phyloP scores from a whole-genome alignment of 2,888 invertebrate species.

The Sericinus montela region DNA sequence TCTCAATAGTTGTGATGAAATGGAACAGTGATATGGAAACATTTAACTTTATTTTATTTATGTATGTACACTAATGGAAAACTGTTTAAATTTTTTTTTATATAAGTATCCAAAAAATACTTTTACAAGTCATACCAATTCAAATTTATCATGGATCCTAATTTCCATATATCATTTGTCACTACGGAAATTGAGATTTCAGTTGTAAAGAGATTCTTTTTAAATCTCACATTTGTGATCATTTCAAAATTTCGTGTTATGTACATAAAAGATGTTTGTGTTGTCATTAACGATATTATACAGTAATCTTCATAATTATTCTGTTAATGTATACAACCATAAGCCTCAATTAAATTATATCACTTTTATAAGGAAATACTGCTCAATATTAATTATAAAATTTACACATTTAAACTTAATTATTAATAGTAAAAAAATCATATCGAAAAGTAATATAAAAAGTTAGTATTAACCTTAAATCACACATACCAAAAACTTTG shows the following conservation, averaged over 20 bases:
- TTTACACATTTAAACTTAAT: slow-evolving; percentile 46
- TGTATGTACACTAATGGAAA: slow-evolving; percentile 51
- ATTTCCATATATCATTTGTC: slow-evolving; percentile 1
- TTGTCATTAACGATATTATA: not conserved
- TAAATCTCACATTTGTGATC: not conserved
- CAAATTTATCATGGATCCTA: slow-evolving; percentile 1
- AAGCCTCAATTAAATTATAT: slow-evolving; percentile 67
- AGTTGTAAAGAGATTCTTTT: slow-evolving; percentile 7
- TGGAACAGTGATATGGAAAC: slow-evolving; percentile 38
- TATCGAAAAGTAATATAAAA: slow-evolving; percentile 53
- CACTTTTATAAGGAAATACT: slow-evolving; percentile 59
- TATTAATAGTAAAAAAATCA: slow-evolving; percentile 32
- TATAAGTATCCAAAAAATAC: slow-evolving; percentile 53
- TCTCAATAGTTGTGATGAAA: slow-evolving; percentile 43
- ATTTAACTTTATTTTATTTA: slow-evolving; percentile 22
- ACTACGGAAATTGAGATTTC: slow-evolving; percentile 2
- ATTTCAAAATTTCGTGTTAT: slow-evolving; percentile 2
- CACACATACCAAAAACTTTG: slow-evolving; percentile 54
- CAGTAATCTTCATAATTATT: not conserved
- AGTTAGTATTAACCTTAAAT: slow-evolving; percentile 50
- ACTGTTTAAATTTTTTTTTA: slow-evolving; percentile 25
- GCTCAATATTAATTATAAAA: slow-evolving; percentile 43
- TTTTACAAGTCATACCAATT: slow-evolving; percentile 38
- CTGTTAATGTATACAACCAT: slow-evolving; percentile 35
- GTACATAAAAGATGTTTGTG: slow-evolving; percentile 7